Conservation (phyloP, 2,888 invertebrate species). For the Alsophila aescularia region DNA sequence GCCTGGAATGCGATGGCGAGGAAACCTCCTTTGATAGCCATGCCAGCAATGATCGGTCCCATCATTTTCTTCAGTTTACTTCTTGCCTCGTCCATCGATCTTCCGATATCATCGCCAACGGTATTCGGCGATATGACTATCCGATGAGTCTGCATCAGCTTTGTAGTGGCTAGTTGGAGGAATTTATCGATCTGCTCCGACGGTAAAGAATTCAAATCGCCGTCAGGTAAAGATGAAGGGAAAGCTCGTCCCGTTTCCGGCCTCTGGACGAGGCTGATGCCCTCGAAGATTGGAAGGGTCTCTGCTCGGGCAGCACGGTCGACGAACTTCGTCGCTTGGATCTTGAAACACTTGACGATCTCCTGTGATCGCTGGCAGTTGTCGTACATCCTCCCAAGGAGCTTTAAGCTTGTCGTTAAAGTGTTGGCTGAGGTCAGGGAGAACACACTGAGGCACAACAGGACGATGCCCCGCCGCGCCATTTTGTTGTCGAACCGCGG, state of each 20-base stretch:
- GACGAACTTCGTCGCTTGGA: constrained; percentile 87
- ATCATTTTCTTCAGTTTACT: constrained; percentile 87
- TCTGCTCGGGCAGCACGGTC: constrained; percentile 87
- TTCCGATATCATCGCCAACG: constrained; percentile 72
- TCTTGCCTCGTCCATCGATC: constrained; percentile 82
- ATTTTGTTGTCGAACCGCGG: constrained; percentile 67
- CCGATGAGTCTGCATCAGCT: constrained; percentile 86
- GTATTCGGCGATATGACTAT: constrained; percentile 78
- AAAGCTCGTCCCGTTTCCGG: constrained; percentile 74
- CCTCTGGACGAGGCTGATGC: constrained; percentile 84
- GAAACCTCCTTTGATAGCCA: constrained; percentile 89
- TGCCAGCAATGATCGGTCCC: constrained; percentile 87
- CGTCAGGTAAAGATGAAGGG: constrained; percentile 80
- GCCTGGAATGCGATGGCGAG: constrained; percentile 90
- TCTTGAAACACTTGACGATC: constrained; percentile 88
- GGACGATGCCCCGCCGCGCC: constrained; percentile 72
- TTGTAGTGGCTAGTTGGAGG: constrained; percentile 81
- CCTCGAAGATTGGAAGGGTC: constrained; percentile 85
- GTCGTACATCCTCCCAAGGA: constrained; percentile 82
- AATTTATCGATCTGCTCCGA: constrained; percentile 85
- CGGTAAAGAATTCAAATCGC: constrained; percentile 85
- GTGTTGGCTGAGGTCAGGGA: constrained; percentile 67
- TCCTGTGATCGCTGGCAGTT: constrained; percentile 87
- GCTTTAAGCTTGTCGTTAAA: constrained; percentile 73
- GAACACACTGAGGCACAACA: constrained; percentile 63